Evolutionary conservation across 2,113 vertebrate genomes (phyloP).

Genomic region (Coracopsis vasa): DNA sequence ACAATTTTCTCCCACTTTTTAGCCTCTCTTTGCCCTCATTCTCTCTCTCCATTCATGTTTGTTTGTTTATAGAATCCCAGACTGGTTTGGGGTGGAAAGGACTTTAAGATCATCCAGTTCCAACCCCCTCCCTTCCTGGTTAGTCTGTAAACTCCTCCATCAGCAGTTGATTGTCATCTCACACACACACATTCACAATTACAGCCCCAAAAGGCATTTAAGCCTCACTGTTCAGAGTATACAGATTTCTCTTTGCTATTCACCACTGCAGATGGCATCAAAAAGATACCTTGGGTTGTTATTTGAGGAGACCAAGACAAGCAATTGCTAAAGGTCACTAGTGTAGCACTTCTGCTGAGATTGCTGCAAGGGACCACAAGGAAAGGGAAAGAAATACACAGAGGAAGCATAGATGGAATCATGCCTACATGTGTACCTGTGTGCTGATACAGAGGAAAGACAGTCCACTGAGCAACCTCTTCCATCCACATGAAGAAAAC

Average conservation of each 20-base stretch:
- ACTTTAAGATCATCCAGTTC: neutral
- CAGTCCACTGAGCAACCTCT: neutral
- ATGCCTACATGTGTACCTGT: fast-evolving
- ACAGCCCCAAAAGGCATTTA: neutral
- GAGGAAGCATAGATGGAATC: neutral
- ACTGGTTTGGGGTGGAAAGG: neutral
- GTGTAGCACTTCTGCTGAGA: neutral
- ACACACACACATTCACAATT: neutral
- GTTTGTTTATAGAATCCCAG: neutral
- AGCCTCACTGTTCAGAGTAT: neutral
- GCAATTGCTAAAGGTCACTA: neutral
- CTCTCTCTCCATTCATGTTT: neutral
- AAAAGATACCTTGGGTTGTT: neutral
- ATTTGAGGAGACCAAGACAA: neutral
- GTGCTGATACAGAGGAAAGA: neutral
- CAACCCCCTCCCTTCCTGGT: neutral
- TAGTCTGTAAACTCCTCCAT: neutral
- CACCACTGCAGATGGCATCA: neutral
- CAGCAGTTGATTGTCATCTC: neutral
- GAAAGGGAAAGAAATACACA: neutral
- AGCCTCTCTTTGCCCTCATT: neutral
- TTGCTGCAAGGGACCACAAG: neutral
- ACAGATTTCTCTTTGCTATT: neutral
- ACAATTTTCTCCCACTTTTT: neutral
- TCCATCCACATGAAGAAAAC: neutral